Evolutionary conservation across 2,797 vertebrate genomes (phyloP).

Genomic region (Hyperoplus immaculatus): DNA sequence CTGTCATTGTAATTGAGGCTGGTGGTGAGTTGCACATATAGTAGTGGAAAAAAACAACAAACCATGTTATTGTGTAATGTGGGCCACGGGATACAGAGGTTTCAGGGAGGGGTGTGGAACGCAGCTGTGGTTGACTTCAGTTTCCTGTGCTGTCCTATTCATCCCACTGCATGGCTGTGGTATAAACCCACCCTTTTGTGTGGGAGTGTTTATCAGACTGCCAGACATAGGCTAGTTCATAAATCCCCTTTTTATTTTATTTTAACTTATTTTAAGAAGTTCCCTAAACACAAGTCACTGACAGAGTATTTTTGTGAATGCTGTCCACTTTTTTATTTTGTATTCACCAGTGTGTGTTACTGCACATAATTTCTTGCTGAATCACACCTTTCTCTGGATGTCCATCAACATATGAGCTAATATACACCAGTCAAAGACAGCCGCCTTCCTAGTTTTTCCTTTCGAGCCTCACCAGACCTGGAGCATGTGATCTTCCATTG

Average conservation of each 20-base stretch:
- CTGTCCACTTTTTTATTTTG: not conserved
- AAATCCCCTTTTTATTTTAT: conserved; percentile 19
- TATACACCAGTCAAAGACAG: not conserved
- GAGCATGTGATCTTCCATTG: conserved; percentile 62
- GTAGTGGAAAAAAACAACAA: conserved; percentile 41
- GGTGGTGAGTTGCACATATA: conserved; percentile 32
- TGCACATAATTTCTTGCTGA: not conserved
- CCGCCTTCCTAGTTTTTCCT: conserved; percentile 12
- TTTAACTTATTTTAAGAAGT: conserved; percentile 17
- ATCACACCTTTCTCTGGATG: conserved; percentile 38
- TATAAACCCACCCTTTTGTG: conserved; percentile 62
- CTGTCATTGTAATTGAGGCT: conserved; percentile 41
- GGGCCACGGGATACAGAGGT: conserved; percentile 59
- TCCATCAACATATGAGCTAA: conserved; percentile 17
- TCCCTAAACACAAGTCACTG: conserved; percentile 4
- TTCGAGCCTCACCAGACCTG: conserved; percentile 26
- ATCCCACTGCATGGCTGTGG: conserved; percentile 72
- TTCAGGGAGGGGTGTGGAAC: conserved; percentile 61
- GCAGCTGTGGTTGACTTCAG: conserved; percentile 58
- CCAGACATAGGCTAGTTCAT: conserved; percentile 1
- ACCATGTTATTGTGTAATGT: conserved; percentile 66
- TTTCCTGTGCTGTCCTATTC: conserved; percentile 69
- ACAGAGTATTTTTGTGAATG: conserved; percentile 13
- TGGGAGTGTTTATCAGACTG: conserved; percentile 54
- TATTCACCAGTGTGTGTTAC: not conserved